Evolutionary conservation across 53 echinoderm and acorn worm genomes (phyloP).

Genomic region (Hippasteria phrygiana): DNA sequence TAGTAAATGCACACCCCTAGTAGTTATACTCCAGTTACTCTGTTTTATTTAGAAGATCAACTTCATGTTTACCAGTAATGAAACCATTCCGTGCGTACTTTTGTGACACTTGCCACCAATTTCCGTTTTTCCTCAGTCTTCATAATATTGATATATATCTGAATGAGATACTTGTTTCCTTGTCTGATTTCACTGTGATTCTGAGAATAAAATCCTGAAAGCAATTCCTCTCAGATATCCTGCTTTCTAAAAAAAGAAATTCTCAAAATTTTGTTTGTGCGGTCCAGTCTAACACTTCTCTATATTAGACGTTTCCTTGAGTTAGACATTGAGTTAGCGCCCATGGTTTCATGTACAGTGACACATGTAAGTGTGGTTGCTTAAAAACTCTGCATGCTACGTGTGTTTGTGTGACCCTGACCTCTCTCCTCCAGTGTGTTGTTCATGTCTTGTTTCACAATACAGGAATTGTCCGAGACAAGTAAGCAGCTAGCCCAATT

Average conservation of each 20-base stretch:
- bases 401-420: slow-evolving; percentile 53
- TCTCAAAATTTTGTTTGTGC: too few species aligned
- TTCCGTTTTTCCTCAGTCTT: background rate
- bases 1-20: too few species aligned
- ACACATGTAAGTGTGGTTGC: background rate
- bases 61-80: background rate
- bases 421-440: slow-evolving; percentile 24
- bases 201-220: too few species aligned
- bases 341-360: background rate
- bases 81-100: slow-evolving; percentile 4
- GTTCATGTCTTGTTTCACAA: slow-evolving; percentile 29
- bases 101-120: background rate
- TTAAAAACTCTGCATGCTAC: background rate
- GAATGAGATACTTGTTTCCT: too few species aligned
- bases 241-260: too few species aligned
- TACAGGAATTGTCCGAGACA: slow-evolving; percentile 95
- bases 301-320: too few species aligned
- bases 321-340: background rate
- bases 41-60: background rate
- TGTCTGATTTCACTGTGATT: too few species aligned
- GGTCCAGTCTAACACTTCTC: too few species aligned
- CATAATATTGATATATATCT: background rate
- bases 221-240: too few species aligned
- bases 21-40: background rate
- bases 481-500: slow-evolving; percentile 98